phyloP scores from a whole-genome alignment of 2,113 vertebrate genomes.

The Rhizomys pruinosus region DNA sequence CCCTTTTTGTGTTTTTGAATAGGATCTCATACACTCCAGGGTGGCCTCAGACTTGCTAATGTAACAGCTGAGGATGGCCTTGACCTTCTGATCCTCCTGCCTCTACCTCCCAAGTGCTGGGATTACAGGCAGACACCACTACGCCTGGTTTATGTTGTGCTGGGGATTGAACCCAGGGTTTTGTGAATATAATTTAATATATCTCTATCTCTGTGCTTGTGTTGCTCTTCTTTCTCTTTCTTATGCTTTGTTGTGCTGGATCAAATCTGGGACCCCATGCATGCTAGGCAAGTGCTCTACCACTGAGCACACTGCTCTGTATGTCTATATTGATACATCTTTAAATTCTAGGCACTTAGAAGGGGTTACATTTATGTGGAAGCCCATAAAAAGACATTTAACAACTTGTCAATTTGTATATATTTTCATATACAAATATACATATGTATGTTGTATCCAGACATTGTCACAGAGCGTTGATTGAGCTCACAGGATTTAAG shows the following conservation, averaged over 20 bases:
- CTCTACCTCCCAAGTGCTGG: too few relatives aligned
- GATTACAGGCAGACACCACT: too few relatives aligned
- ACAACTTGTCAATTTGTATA: not conserved
- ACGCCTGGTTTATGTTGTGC: not conserved
- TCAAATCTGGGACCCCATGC: not conserved
- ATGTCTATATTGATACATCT: not conserved
- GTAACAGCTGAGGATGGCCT: not conserved
- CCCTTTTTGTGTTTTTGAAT: not conserved
- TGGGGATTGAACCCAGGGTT: not conserved
- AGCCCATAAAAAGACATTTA: not conserved
- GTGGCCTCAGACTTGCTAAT: not conserved
- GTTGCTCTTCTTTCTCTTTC: not conserved
- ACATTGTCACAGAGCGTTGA: not conserved
- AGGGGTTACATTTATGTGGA: not conserved
- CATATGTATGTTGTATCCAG: too few relatives aligned
- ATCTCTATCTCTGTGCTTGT: not conserved
- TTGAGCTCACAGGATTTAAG: not conserved
- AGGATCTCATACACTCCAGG: not conserved
- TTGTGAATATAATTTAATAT: not conserved
- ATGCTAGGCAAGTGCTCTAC: not conserved
- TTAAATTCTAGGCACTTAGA: slow-evolving; percentile 1
- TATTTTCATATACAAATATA: not conserved
- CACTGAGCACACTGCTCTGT: not conserved
- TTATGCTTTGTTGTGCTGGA: not conserved
- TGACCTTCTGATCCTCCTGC: not conserved